These are phyloP conservation scores for Phocoena phocoena DNA, from an alignment of 2,113 vertebrate genomes.

Conservation along the genomic window DNA sequence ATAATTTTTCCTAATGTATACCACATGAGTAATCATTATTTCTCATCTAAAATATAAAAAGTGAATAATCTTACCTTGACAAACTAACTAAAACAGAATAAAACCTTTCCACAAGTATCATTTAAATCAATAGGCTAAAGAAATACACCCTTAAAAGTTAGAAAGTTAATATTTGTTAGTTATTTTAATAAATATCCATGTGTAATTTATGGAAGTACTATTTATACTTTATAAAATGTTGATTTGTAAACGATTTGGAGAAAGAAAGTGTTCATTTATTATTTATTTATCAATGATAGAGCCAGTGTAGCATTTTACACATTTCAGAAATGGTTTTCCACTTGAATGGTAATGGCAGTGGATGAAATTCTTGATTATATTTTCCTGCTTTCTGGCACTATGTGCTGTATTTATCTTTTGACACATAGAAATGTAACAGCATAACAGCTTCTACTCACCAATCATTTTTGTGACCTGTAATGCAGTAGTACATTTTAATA, in stretches of 20 bases:
- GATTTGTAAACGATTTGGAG: not conserved
- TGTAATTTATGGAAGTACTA: not conserved
- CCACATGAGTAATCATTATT: not conserved
- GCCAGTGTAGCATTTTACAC: conserved; percentile 53
- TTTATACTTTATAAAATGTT: conserved; percentile 3
- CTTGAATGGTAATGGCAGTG: conserved; percentile 63
- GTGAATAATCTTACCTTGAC: not conserved
- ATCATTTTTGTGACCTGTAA: conserved; percentile 73
- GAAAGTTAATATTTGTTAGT: not conserved
- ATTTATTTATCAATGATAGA: conserved; percentile 69
- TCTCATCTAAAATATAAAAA: not conserved
- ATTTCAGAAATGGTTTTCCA: conserved; percentile 73
- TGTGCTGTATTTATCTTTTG: conserved; percentile 69
- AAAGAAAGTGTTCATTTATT: not conserved
- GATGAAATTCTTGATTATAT: conserved; percentile 76
- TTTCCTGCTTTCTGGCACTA: conserved; percentile 72
- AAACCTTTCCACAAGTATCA: not conserved
- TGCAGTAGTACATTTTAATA: conserved; percentile 57
- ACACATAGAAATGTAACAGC: conserved; percentile 71
- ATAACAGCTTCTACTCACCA: conserved; percentile 56
- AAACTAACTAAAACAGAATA: not conserved
- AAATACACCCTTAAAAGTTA: not conserved
- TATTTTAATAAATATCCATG: not conserved
- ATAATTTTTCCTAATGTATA: not conserved
- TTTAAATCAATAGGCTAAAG: not conserved